These are phyloP conservation scores for Heliconius himera DNA, from an alignment of 1,140 invertebrate genomes.

Conservation along the genomic window DNA sequence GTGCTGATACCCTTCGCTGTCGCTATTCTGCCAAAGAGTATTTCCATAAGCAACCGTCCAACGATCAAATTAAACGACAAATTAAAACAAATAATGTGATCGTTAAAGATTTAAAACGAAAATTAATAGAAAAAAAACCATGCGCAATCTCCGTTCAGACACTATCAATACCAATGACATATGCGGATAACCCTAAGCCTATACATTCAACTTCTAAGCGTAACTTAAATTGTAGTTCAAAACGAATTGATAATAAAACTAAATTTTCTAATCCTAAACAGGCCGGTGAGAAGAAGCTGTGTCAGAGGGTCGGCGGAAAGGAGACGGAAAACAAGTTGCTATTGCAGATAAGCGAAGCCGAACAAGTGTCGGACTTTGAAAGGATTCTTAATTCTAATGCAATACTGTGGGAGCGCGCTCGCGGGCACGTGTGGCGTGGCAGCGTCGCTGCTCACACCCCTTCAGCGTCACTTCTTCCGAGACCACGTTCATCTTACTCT, in stretches of 20 bases:
- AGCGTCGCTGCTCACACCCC: constrained; percentile 53
- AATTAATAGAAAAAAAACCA: constrained; percentile 63
- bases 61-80: constrained; percentile 45
- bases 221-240: constrained; percentile 46
- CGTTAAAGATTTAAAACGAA: constrained; percentile 63
- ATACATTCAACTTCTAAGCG: constrained; percentile 68
- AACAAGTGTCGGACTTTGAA: constrained; percentile 81
- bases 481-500: constrained; percentile 74
- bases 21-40: constrained; percentile 56
- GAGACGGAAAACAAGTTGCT: constrained; percentile 79
- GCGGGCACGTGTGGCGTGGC: constrained; percentile 67
- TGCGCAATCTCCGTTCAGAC: constrained; percentile 67
- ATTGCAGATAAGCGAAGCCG: constrained; percentile 80
- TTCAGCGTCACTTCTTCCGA: constrained; percentile 58
- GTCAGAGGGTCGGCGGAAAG: constrained; percentile 63
- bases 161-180: constrained; percentile 70
- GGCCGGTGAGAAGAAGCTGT: constrained; percentile 72
- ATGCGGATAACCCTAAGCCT: constrained; percentile 60
- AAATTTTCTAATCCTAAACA: constrained; percentile 75
- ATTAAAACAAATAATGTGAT: constrained; percentile 48
- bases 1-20: constrained; percentile 54
- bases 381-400: constrained; percentile 82
- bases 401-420: constrained; percentile 73
- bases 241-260: constrained; percentile 64
- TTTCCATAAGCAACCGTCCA: constrained; percentile 42